Conservation (phyloP, 1,140 invertebrate genomes). For the Anastrepha ludens region DNA sequence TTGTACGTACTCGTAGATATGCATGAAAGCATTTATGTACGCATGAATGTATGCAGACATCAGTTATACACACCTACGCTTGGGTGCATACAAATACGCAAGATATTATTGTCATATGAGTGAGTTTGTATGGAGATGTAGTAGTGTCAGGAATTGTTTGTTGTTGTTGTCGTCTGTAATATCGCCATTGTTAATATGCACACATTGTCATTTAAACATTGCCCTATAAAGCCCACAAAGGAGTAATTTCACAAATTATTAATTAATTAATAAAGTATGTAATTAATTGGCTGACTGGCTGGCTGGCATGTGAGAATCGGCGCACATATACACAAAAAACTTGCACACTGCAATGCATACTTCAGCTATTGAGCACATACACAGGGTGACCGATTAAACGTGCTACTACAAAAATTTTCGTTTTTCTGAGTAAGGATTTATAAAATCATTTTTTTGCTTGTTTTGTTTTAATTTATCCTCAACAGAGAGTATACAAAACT, state of each 20-base stretch:
- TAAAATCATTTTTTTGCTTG: too few relatives aligned
- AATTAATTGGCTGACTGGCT: conserved; percentile 8
- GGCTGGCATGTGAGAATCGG: background rate
- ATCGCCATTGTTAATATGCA: background rate
- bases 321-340: background rate
- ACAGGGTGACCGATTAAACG: too few relatives aligned
- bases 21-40: background rate
- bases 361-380: too few relatives aligned
- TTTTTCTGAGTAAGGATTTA: too few relatives aligned
- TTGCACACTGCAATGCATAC: too few relatives aligned
- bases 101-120: background rate
- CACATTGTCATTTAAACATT: conserved; percentile 23
- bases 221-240: background rate
- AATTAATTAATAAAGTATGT: conserved; percentile 50
- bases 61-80: background rate
- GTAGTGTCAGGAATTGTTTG: background rate
- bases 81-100: background rate
- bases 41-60: background rate
- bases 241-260: conserved; percentile 48
- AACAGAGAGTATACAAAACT: too few relatives aligned
- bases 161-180: background rate
- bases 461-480: too few relatives aligned
- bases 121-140: background rate
- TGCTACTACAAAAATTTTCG: too few relatives aligned
- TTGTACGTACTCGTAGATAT: background rate